These are phyloP conservation scores for Cottoperca gobio DNA, from an alignment of 2,797 vertebrate genomes.

Conservation along the genomic window DNA sequence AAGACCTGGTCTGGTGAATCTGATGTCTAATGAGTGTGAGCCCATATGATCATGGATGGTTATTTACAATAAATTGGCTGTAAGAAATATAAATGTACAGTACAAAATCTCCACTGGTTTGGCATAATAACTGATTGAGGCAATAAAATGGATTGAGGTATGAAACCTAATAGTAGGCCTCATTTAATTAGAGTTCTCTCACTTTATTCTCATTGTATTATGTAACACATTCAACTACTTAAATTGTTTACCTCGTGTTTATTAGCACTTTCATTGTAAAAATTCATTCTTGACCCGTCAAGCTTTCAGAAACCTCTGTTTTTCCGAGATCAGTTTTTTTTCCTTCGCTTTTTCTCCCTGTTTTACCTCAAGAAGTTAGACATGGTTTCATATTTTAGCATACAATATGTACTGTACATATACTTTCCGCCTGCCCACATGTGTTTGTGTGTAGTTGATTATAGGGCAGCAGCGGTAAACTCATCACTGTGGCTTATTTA, in stretches of 20 bases:
- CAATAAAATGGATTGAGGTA: slow-evolving; percentile 28
- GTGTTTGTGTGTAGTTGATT: slow-evolving; percentile 19
- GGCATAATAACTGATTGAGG: slow-evolving; percentile 12
- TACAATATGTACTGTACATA: neutral
- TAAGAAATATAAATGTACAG: neutral
- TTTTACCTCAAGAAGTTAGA: neutral
- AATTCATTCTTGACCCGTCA: neutral
- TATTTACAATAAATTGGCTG: neutral
- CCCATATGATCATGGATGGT: slow-evolving; percentile 9
- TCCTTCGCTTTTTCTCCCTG: neutral
- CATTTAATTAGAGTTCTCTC: slow-evolving; percentile 11
- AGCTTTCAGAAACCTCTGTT: neutral
- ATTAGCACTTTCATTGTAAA: neutral
- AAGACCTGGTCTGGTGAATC: neutral
- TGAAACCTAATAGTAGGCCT: slow-evolving; percentile 22
- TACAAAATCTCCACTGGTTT: slow-evolving; percentile 37
- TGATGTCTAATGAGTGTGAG: slow-evolving; percentile 10
- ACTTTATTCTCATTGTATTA: slow-evolving; percentile 2
- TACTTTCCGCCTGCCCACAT: slow-evolving; percentile 8
- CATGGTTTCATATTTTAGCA: neutral
- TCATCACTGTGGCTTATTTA: neutral
- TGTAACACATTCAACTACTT: neutral
- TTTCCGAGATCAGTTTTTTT: neutral
- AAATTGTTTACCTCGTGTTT: neutral
- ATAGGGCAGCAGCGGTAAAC: slow-evolving; percentile 5